Base-by-base conservation (phyloP, 2,113 vertebrate genomes). In the Pongo pygmaeus region DNA sequence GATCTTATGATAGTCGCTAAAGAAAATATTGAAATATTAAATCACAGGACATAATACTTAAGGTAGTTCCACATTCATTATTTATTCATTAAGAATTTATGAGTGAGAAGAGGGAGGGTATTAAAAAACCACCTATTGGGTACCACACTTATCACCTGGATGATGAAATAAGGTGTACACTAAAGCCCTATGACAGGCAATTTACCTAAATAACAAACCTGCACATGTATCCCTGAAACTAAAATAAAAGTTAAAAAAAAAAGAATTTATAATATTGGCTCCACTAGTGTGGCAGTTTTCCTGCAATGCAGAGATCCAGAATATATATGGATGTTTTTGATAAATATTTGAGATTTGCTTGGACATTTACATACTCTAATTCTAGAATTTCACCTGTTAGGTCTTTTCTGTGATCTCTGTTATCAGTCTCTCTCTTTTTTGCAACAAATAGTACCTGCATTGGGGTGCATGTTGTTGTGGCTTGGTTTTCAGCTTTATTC, bases 191-290 rank as follows among this genome's bases (percentile, higher is more conserved):
- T 64, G 61, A 14, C 12, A 64, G 61, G 27, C 27, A 32, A 32
- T 64, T 64, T 64, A 30, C 12, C 2, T 64, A 1, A 32, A 14
- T 64, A 64, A 64, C 61, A 32, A 30, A 64, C 61, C 61, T 64
- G 27, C 61, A 64, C 27, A 32, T 64, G 61, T 30, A 64, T 64
- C 12, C 12, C 61, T 64, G 61, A 64, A 64, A 64, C 12, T 32
- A 64, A 64, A 64, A 32, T 64, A 32, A 64, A 64, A 64, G 18
- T 55, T 20, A 64, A 61, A 30, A 30, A 64, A 64, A 30, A 64
- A 93, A 78, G 81, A 81, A 72, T 67, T 52, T 74, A 61, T 93
- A 55, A 43, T 88, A 89, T 95, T 96, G 95, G 48, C 57, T 93
- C 38, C 74, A 35, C 40, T 61, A 22, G 27, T 88, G 27, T 50